Base-by-base conservation (phyloP, 1,140 invertebrate genomes). In the Trichonephila clavipes region DNA sequence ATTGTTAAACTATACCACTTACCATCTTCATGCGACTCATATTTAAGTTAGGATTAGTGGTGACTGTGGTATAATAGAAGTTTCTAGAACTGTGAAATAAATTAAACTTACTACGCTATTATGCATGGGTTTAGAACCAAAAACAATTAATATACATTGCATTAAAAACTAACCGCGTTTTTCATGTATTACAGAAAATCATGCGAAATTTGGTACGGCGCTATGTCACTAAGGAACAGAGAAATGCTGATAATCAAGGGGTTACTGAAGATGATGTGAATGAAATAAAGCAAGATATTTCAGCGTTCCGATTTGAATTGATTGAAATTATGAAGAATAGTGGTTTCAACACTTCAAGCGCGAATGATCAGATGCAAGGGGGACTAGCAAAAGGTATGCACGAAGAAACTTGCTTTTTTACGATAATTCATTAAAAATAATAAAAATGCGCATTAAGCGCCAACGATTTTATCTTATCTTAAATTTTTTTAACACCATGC, bases 241-340 rank as follows among this genome's bases (percentile, higher is more conserved):
- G 98, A 66, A 98, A 98, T 95, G 98, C 98, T 0, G 98, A 99
- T 95, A 97, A 98, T 95, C 98, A 99, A 96, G 98, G 98, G n/a
- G 99, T 99, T 12, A 99, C 98, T 0, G 99, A 99, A 96, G 99
- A 99, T 95, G 99, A 99, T 96, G 98, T 99, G 59, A 99, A 99
- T 96, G 99, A 99, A 96, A 99, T 99, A 94, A 99, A 99, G 96
- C 99, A 99, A 96, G 99, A 99, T 95, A 99, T 99, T 92, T 98
- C 98, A 81, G 98, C 98, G 6, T 98, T 99, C 96, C 97, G 98
- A 72, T 99, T 98, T 96, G 99, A 99, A 96, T 96, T 99, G 10
- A 97, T 99, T 66, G 98, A 99, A 96, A 99, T 99, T 94, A 96
- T 99, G 24, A 98, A 98, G 95, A 98, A 98, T 96, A 98, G 98